Evolutionary conservation across 2,888 invertebrate species (phyloP).

Genomic region (Hydrotaea diabolus): DNA sequence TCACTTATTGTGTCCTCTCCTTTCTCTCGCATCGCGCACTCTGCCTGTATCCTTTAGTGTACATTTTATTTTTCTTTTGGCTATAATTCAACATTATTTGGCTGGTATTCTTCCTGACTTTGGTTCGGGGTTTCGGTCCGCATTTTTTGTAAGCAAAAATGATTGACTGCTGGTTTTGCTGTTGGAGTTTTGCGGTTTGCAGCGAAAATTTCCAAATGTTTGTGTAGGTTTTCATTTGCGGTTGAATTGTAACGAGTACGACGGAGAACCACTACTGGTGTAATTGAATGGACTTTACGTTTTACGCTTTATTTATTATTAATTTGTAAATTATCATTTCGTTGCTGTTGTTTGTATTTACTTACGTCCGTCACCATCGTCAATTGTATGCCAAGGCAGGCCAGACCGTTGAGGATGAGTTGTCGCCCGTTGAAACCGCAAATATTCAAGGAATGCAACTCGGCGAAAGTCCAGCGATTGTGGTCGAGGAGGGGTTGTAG

Average conservation of each 20-base stretch:
- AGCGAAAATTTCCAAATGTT: conserved; percentile 50
- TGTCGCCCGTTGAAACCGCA: conserved; percentile 1
- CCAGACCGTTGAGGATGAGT: neutral
- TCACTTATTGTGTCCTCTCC: neutral
- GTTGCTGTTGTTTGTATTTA: neutral
- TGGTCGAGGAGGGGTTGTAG: neutral
- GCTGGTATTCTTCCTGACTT: neutral
- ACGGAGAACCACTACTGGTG: neutral
- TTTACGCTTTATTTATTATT: conserved; percentile 37
- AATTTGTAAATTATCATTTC: conserved; percentile 29
- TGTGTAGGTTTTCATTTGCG: conserved; percentile 45
- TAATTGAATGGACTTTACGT: conserved; percentile 40
- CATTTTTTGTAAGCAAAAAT: conserved; percentile 24
- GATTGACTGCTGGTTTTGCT: conserved; percentile 33
- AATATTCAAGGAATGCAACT: conserved; percentile 14
- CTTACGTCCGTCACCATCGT: neutral
- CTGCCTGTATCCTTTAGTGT: conserved; percentile 25
- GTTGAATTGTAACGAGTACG: conserved; percentile 27
- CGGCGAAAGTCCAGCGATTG: neutral
- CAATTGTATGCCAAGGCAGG: neutral
- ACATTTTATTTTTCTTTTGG: neutral
- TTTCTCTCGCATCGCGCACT: conserved; percentile 28
- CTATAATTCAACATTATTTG: conserved; percentile 35
- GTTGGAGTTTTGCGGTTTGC: conserved; percentile 48
- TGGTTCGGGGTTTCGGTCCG: neutral